A percentile compares a stretch with the other conserved stretches of the same genome.
Evolutionary conservation across 1,140 invertebrate species (phyloP).

Genomic region (Musca vetustissima): DNA sequence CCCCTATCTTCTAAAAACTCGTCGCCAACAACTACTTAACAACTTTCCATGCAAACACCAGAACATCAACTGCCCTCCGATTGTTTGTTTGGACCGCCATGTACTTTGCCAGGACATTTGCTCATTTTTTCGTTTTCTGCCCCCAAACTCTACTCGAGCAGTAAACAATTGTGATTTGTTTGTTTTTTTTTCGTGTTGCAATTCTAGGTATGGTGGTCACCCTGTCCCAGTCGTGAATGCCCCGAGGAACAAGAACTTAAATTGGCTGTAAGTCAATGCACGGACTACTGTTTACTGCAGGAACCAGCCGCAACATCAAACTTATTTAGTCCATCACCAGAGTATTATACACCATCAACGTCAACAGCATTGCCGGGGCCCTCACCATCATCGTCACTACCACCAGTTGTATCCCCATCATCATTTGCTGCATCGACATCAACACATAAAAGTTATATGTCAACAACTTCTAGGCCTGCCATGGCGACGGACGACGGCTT

Average conservation of each 20-base stretch:
- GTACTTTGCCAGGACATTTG: no score
- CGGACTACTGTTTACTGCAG: conserved; percentile 67
- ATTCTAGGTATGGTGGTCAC: conserved; percentile 73
- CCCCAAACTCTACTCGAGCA: not conserved
- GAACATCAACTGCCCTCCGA: no score
- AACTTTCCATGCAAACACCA: no score
- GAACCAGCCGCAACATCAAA: conserved; percentile 50
- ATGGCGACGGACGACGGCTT: conserved; percentile 36
- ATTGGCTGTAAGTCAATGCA: conserved; percentile 68
- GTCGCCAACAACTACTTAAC: no score
- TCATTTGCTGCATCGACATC: conserved; percentile 27
- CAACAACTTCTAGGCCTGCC: conserved; percentile 31
- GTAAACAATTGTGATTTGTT: conserved; percentile 2
- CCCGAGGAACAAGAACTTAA: conserved; percentile 72
- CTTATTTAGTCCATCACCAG: conserved; percentile 38
- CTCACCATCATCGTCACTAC: conserved; percentile 27
- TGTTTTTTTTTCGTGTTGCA: conserved; percentile 20
- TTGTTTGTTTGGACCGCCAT: no score
- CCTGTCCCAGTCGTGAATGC: conserved; percentile 72
- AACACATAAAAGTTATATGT: conserved; percentile 13
- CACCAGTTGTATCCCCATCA: conserved; percentile 13
- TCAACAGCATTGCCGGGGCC: conserved; percentile 11
- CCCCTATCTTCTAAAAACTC: no score
- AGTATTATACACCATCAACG: conserved; percentile 32
- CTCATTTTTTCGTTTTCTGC: not conserved